phyloP scores from a whole-genome alignment of 2,113 vertebrate genomes.

The Crotalus viridis region DNA sequence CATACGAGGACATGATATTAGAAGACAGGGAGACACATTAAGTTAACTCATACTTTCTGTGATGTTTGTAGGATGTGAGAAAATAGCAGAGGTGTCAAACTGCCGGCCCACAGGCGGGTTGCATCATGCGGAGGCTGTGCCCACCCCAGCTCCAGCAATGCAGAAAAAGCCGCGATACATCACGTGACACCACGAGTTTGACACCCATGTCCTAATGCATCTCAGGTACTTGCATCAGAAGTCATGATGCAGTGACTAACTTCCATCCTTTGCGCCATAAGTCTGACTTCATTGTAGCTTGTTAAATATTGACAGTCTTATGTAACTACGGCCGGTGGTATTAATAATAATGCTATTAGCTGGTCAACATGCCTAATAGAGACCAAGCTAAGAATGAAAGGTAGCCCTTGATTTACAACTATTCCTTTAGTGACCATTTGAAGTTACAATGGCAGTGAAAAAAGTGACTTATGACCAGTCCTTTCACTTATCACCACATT shows the following conservation, averaged over 20 bases:
- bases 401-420: not conserved
- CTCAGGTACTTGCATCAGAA: not conserved
- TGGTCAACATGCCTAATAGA: not conserved
- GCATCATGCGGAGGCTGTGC: too few species aligned
- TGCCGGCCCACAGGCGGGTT: too few species aligned
- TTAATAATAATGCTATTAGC: not conserved
- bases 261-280: not conserved
- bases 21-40: not conserved
- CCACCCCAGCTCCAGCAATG: too few species aligned
- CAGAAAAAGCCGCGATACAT: too few species aligned
- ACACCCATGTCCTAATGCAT: not conserved
- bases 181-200: too few species aligned
- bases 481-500: not conserved
- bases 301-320: not conserved
- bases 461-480: not conserved
- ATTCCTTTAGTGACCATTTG: not conserved
- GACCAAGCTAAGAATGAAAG: not conserved
- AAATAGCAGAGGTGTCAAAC: not conserved
- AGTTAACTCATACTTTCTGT: not conserved
- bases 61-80: not conserved
- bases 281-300: not conserved
- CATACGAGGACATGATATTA: not conserved
- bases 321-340: not conserved
- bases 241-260: not conserved
- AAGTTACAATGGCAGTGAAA: not conserved